Base-by-base conservation (phyloP, 2,888 invertebrate genomes). In the Rhagonycha lutea region DNA sequence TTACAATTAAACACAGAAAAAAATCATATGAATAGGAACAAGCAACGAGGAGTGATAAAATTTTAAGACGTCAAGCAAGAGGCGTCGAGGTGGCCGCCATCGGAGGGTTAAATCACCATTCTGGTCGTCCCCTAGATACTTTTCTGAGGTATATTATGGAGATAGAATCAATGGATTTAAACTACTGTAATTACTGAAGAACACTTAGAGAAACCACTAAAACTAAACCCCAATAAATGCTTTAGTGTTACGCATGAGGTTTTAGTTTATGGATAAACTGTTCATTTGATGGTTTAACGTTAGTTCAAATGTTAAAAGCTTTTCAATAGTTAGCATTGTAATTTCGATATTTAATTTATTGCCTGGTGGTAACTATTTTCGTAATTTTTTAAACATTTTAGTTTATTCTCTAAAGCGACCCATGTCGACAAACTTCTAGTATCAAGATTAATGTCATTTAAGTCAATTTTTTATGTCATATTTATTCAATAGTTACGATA, bases 61-160 rank as follows among this genome's bases (percentile, higher is more conserved):
- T 47, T 47, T 47, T 47, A 47, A 47, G n/a, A 47, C 7, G 47
- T 47, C n/a, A n/a, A 47, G 12, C 7, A 2, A 47, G 5, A n/a
- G n/a, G n/a, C 47, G n/a, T 7, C n/a, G 1, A 7, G n/a, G n/a
- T 18, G n/a, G n/a, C 2, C n/a, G 4, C 47, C 47, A 2, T 47
- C 47, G n/a, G 2, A 12, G 5, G 12, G n/a, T 5, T 12, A n/a
- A 32, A 12, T 32, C 12, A 2, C 12, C 32, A 18, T 18, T 18
- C 18, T 18, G 18, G 4, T 32, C 11, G 29, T 11, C 11, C 32
- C 12, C n/a, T n/a, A n/a, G n/a, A 47, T 47, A 89, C 24, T 18
- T 63, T 63, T n/a, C 23, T 47, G n/a, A 7, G n/a, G 7, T 47
- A 47, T n/a, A 47, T 47, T 47, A 47, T 47, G n/a, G n/a, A 47